phyloP scores from a whole-genome alignment of 2,888 invertebrate species.

The Neria commutata region DNA sequence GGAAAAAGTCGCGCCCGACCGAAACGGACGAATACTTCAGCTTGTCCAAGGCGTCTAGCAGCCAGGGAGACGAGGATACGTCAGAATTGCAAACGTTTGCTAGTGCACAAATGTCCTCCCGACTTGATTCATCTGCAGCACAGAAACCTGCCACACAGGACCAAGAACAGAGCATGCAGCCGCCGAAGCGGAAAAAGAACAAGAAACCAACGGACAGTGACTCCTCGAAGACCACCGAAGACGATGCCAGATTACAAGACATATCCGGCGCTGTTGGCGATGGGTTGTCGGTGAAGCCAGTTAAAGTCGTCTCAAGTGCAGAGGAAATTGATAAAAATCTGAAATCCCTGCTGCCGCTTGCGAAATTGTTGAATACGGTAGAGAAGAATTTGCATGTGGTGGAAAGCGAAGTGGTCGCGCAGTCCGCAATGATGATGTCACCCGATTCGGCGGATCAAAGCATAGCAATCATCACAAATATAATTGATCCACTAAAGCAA shows the following conservation, averaged over 20 bases:
- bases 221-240: slow-evolving; percentile 59
- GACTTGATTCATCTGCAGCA: slow-evolving; percentile 59
- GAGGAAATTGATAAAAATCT: slow-evolving; percentile 62
- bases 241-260: slow-evolving; percentile 62
- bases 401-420: slow-evolving; percentile 70
- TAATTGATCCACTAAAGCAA: slow-evolving; percentile 69
- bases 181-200: slow-evolving; percentile 55
- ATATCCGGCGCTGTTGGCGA: slow-evolving; percentile 67
- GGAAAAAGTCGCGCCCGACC: slow-evolving; percentile 71
- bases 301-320: slow-evolving; percentile 63
- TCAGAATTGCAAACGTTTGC: slow-evolving; percentile 72
- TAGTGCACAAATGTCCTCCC: slow-evolving; percentile 69
- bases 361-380: slow-evolving; percentile 62
- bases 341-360: slow-evolving; percentile 58
- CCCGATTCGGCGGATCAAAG: slow-evolving; percentile 71
- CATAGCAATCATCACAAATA: slow-evolving; percentile 69
- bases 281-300: slow-evolving; percentile 54
- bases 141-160: slow-evolving; percentile 42
- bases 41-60: slow-evolving; percentile 66
- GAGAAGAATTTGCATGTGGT: slow-evolving; percentile 68
- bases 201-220: slow-evolving; percentile 60
- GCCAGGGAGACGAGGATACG: slow-evolving; percentile 67
- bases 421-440: slow-evolving; percentile 72
- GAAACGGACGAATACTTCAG: slow-evolving; percentile 73
- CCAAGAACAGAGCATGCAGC: slow-evolving; percentile 37